Percentiles rank a stretch among this genome's conserved stretches.
These are phyloP conservation scores for Trichonephila clavipes DNA, from an alignment of 1,140 invertebrate genomes.

Conservation along the genomic window DNA sequence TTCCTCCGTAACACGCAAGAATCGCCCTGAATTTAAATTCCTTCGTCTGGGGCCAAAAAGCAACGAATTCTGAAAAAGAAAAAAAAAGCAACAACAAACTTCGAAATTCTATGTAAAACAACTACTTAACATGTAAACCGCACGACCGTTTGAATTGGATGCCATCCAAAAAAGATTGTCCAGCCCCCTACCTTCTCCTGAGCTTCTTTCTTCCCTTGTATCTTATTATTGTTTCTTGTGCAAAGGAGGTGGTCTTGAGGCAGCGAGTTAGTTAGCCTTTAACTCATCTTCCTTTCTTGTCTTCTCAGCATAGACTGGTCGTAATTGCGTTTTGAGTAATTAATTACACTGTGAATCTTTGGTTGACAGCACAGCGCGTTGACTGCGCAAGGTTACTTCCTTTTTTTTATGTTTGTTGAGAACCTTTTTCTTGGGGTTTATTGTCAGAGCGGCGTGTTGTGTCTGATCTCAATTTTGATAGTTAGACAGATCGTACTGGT, in stretches of 20 bases:
- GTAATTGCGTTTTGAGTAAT: conserved; percentile 45
- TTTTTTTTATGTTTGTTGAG: background rate
- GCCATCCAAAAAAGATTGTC: conserved; percentile 23
- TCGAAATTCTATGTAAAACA: conserved; percentile 43
- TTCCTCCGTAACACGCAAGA: background rate
- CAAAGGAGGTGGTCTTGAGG: background rate
- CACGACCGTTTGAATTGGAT: conserved; percentile 28
- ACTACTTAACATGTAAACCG: conserved; percentile 65
- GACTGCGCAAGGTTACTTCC: background rate
- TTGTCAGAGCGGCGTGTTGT: background rate
- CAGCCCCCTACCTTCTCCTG: background rate
- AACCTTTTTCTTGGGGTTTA: background rate
- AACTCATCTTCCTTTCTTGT: conserved; percentile 10
- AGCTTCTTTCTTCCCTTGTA: background rate
- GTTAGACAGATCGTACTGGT: background rate
- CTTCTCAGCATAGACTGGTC: background rate
- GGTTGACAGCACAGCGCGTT: background rate
- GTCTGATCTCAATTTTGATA: background rate
- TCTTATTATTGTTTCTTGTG: background rate
- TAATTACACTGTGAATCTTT: conserved; percentile 5
- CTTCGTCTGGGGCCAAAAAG: background rate
- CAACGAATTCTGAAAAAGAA: background rate
- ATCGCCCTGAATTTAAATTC: conserved; percentile 9
- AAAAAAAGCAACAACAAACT: background rate
- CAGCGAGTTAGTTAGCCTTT: background rate